Evolutionary conservation across 2,888 invertebrate genomes (phyloP), one percentile per base, ranked within the genome.

Genomic region (Actias luna): DNA sequence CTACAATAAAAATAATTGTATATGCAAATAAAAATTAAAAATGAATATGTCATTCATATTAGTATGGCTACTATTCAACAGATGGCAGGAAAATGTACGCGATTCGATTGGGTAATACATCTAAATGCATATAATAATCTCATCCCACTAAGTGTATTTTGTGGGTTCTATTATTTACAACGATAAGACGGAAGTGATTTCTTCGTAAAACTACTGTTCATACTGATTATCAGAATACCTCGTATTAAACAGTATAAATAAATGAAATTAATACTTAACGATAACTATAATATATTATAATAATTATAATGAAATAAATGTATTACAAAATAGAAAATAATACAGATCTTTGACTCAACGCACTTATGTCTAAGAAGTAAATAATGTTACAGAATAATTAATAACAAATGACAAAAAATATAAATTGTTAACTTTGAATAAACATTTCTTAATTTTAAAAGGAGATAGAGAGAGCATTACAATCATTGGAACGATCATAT

Each of bases 301-400:
- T 82, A 87, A 82, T n/a, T n/a, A n/a, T n/a, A n/a, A n/a, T n/a
- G n/a, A n/a, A n/a, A n/a, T 89, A 89, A 89, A 92, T 85, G 86
- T 88, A 89, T 87, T 91, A 92, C 85, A 91, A 91, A 89, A 90
- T 92, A 92, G 82, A 88, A 90, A 90, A 91, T 92, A 92, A 92
- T 92, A 92, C 92, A 92, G 92, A 92, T 92, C 92, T 92, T 90
- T 92, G 92, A 92, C 92, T 92, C 87, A 85, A 88, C 87, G 85
- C 85, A 82, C 91, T 89, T 91, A 92, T 72, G 72, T 67, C 86
- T 90, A 89, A 73, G 71, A 85, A 85, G 85, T 88, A 89, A 88
- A 86, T 89, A 88, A 85, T 82, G 83, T 85, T 87, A 89, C 75
- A 83, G 46, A 10, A 46, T 46, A 78, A 76, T 81, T 83, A 81